A percentile compares a stretch with the other conserved stretches of the same genome.
Evolutionary conservation across 2,888 invertebrate species (phyloP).

Genomic region (Carcina quercana): DNA sequence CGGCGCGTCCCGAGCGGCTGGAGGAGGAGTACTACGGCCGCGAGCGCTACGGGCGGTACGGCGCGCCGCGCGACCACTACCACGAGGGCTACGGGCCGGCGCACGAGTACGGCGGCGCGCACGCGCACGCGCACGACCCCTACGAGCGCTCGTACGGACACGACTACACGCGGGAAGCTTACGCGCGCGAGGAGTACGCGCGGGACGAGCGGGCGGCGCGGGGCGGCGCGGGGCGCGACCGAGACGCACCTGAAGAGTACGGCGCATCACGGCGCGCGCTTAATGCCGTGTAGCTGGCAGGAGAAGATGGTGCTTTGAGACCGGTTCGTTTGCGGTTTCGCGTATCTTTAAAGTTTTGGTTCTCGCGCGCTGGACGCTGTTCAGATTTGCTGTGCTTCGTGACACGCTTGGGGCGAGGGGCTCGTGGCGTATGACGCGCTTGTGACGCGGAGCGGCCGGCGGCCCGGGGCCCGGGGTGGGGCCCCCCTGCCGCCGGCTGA

Average conservation of each 20-base stretch:
- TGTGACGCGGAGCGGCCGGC: conserved; percentile 9
- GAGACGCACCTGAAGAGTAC: conserved; percentile 56
- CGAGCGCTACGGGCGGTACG: conserved; percentile 39
- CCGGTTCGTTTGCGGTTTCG: conserved; percentile 26
- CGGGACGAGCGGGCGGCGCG: conserved; percentile 69
- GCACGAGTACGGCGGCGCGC: conserved; percentile 30
- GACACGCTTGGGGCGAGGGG: conserved; percentile 11
- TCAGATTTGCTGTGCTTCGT: conserved; percentile 44
- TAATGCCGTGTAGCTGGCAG: conserved; percentile 80
- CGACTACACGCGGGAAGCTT: conserved; percentile 67
- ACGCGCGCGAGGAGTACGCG: conserved; percentile 54
- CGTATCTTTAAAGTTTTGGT: conserved; percentile 23
- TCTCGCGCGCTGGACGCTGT: conserved; percentile 31
- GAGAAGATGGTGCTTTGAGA: conserved; percentile 17
- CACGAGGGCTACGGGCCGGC: conserved; percentile 25
- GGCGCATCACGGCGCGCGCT: conserved; percentile 80
- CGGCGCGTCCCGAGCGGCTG: conserved; percentile 70
- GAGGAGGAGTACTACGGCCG: conserved; percentile 70
- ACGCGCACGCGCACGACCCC: conserved; percentile 28
- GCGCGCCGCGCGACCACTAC: conserved; percentile 21
- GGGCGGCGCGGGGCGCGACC: conserved; percentile 30
- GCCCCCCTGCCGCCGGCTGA: conserved; percentile 8
- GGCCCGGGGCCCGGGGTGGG: conserved; percentile 2
- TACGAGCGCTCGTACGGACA: conserved; percentile 52
- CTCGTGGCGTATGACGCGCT: no score